These are phyloP conservation scores for Ailurus styani DNA, from an alignment of 2,113 vertebrate genomes.

Conservation along the genomic window DNA sequence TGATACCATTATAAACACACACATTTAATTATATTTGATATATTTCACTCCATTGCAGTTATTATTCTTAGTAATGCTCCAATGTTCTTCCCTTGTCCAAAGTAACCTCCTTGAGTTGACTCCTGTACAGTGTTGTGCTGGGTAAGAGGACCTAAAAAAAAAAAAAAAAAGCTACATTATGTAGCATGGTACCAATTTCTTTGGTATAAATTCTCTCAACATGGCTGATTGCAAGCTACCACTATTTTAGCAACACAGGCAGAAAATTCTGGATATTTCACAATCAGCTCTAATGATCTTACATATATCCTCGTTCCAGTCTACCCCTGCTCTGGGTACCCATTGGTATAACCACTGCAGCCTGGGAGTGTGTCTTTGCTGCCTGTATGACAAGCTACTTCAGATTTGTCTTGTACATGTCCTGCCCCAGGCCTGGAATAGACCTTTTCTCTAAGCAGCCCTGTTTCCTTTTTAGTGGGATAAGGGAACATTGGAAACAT, in stretches of 20 bases:
- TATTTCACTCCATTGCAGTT: background rate
- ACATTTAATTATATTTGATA: background rate
- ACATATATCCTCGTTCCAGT: background rate
- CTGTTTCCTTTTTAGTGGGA: background rate
- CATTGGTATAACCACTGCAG: accelerated
- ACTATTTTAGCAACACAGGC: background rate
- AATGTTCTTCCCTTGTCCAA: background rate
- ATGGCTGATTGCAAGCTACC: background rate
- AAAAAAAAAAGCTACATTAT: background rate
- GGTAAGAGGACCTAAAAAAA: background rate
- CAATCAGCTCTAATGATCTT: background rate
- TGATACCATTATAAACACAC: background rate
- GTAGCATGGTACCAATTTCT: background rate
- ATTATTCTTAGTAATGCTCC: background rate
- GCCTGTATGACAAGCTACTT: background rate
- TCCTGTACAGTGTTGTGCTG: background rate
- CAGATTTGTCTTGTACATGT: background rate
- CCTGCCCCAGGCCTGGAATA: background rate
- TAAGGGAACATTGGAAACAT: background rate
- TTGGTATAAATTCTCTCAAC: background rate
- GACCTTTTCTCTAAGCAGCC: background rate
- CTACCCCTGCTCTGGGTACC: background rate
- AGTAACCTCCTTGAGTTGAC: background rate
- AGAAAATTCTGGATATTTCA: background rate
- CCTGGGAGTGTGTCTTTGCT: background rate